Evolutionary conservation across 2,797 vertebrate species (phyloP), one percentile per base, ranked within the genome.

Genomic region (Sternotherus odoratus): DNA sequence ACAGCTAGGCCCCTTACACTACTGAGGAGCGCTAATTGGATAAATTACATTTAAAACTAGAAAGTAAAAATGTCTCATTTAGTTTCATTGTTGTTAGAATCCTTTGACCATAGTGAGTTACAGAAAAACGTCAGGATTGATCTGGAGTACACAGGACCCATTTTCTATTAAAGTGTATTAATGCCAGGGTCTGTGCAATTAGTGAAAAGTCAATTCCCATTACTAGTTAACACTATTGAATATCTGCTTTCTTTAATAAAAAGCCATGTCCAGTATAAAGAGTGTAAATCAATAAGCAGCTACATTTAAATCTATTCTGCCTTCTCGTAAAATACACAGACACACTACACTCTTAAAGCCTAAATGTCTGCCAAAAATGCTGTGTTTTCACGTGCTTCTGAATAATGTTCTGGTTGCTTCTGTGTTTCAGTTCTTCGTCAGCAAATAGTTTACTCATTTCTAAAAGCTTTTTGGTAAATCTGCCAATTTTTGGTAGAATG

Each of bases 231-330:
- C 98, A 95, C 97, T 98, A 99, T 99, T 98, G 99, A 99, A 98
- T 98, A 99, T 98, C 99, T 99, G 99, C 98, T 99, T 98, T 98
- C 99, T 98, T 99, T 98, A 99, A 99, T 99, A 99, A 99, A 99
- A 99, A 98, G 98, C 98, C 97, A 97, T 98, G 98, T 99, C 98
- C 97, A 97, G 98, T 97, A 98, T 96, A 97, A 98, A 97, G 98
- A 97, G 98, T 96, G 96, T 98, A 97, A 98, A 98, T 99, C 98
- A 92, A 99, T 99, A 95, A 93, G 96, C 97, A 98, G 97, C 98
- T 95, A 92, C 97, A 98, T 98, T 98, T 98, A 97, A 98, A 98
- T 96, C 92, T 94, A 95, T 97, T 94, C 96, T 93, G 94, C 94
- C 94, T 97, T 92, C 94, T 96, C 94, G 75, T 82, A 95, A 97